Conservation (phyloP, 2,888 invertebrate species). For the Drosophila pseudotalamancana region DNA sequence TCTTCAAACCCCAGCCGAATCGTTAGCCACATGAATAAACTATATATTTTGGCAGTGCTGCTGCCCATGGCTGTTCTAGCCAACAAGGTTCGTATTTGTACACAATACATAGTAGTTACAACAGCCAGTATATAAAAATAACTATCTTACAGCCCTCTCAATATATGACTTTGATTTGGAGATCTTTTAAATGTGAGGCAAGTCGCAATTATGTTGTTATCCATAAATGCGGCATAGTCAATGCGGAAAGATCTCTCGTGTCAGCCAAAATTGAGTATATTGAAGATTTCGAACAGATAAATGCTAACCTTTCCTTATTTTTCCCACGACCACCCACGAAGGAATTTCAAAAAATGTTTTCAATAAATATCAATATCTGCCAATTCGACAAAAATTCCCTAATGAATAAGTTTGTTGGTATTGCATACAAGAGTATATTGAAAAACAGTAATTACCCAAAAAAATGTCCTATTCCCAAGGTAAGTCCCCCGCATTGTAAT, state of each 20-base stretch:
- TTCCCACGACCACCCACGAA: neutral
- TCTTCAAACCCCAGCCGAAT: neutral
- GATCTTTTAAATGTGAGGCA: conserved; percentile 19
- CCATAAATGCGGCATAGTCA: conserved; percentile 31
- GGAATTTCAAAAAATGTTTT: conserved; percentile 21
- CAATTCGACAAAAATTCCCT: conserved; percentile 17
- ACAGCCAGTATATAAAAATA: neutral
- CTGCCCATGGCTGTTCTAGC: neutral
- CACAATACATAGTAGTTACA: neutral
- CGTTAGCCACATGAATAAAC: neutral
- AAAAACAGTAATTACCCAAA: conserved; percentile 16
- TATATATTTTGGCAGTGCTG: neutral
- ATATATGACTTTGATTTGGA: conserved; percentile 37
- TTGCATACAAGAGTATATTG: conserved; percentile 26
- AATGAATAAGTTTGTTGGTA: conserved; percentile 24
- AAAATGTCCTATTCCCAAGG: conserved; percentile 47
- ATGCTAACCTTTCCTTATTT: conserved; percentile 22
- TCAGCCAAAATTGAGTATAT: conserved; percentile 18
- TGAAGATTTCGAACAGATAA: conserved; percentile 1
- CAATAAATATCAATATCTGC: conserved; percentile 40
- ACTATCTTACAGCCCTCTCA: neutral
- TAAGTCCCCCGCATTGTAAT: neutral
- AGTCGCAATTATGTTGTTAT: conserved; percentile 18
- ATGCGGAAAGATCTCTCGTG: conserved; percentile 20
- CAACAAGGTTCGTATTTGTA: conserved; percentile 2